A percentile compares a stretch with the other conserved stretches of the same genome.
Conservation (phyloP, 2,797 vertebrate species). For the Rhinoraja longicauda region DNA sequence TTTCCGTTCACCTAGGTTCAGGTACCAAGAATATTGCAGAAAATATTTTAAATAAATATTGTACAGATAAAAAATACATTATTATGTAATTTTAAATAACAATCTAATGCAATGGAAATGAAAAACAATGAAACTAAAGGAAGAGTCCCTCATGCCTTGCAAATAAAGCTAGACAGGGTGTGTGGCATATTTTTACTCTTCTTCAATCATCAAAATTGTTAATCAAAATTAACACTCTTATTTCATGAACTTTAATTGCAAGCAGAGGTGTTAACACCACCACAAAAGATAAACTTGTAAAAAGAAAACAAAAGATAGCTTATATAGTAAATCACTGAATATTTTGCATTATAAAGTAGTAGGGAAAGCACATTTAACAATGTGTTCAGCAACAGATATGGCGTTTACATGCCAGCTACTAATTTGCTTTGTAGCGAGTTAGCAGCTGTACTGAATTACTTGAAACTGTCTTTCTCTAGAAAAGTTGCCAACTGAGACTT, state of each 20-base stretch:
- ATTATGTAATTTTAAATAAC: no score
- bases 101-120: not conserved
- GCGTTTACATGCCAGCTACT: not conserved
- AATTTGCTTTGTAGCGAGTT: slow-evolving; percentile 27
- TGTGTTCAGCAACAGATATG: slow-evolving; percentile 16
- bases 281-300: slow-evolving; percentile 24
- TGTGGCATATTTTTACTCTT: not conserved
- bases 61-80: not conserved
- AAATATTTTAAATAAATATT: not conserved
- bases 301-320: not conserved
- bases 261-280: not conserved
- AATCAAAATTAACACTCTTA: slow-evolving; percentile 24
- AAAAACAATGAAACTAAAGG: not conserved
- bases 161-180: no score
- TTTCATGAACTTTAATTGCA: slow-evolving; percentile 23
- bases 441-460: not conserved
- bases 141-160: not conserved
- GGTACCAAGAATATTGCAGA: not conserved
- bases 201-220: not conserved
- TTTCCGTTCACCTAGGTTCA: not conserved
- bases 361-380: slow-evolving; percentile 21
- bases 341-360: not conserved
- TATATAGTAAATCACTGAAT: not conserved
- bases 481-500: not conserved
- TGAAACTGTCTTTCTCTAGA: not conserved